A percentile compares a stretch with the other conserved stretches of the same genome.
phyloP scores from a whole-genome alignment of 2,113 vertebrate species.

The Dasyprocta punctata region DNA sequence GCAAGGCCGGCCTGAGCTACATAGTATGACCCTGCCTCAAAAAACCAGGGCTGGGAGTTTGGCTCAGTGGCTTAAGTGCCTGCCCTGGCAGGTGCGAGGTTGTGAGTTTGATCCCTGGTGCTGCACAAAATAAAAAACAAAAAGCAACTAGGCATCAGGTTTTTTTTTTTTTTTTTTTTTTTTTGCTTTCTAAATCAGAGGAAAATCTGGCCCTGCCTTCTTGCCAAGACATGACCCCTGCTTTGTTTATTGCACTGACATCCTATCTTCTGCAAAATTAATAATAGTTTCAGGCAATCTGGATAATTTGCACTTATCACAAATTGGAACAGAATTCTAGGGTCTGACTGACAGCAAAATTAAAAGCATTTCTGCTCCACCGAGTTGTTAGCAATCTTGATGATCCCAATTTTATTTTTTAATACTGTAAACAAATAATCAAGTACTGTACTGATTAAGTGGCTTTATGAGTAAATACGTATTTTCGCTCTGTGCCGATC shows the following conservation, averaged over 20 bases:
- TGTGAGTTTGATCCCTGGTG: too few species aligned
- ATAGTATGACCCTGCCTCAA: too few species aligned
- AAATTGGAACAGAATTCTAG: slow-evolving; percentile 43
- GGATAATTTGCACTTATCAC: slow-evolving; percentile 37
- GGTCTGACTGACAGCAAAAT: slow-evolving; percentile 31
- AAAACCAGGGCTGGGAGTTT: too few species aligned
- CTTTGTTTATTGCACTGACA: slow-evolving; percentile 51
- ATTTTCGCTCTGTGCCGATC: slow-evolving; percentile 3
- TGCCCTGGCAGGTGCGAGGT: too few species aligned
- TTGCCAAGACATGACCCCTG: slow-evolving; percentile 57
- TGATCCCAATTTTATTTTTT: slow-evolving; percentile 52
- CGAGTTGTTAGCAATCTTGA: slow-evolving; percentile 29
- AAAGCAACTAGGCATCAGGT: slow-evolving; percentile 17
- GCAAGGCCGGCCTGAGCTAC: too few species aligned
- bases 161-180: slow-evolving; percentile 12
- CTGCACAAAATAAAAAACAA: too few species aligned
- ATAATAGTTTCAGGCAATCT: slow-evolving; percentile 56
- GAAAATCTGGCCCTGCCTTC: slow-evolving; percentile 49
- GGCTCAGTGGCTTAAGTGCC: too few species aligned
- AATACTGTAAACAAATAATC: slow-evolving; percentile 48
- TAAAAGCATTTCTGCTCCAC: slow-evolving; percentile 49
- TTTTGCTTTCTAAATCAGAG: slow-evolving; percentile 56
- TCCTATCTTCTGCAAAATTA: slow-evolving; percentile 44
- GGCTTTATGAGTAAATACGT: slow-evolving; percentile 1
- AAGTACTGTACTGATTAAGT: slow-evolving; percentile 1